These are phyloP conservation scores for Talpa occidentalis DNA, from an alignment of 2,113 vertebrate genomes.

Conservation along the genomic window DNA sequence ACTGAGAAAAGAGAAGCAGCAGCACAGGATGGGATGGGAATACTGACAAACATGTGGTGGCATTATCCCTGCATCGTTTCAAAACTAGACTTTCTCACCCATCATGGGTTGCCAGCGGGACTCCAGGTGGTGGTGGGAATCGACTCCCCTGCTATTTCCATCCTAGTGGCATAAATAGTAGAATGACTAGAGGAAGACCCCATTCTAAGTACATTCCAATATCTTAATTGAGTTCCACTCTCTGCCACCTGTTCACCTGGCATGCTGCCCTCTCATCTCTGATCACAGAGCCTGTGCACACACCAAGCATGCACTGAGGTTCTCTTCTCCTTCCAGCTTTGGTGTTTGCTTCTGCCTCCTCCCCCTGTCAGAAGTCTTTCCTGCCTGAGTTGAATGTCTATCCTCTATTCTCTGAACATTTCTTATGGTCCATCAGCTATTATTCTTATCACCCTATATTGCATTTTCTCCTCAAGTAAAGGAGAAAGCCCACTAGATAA, in stretches of 20 bases:
- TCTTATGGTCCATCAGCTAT: background rate
- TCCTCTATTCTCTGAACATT: background rate
- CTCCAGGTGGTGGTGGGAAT: background rate
- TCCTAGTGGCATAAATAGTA: background rate
- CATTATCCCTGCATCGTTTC: background rate
- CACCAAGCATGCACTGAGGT: rapidly evolving
- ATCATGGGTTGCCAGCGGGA: background rate
- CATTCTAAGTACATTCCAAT: background rate
- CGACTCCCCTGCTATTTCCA: background rate
- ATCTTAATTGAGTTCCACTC: no score
- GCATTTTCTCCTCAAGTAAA: background rate
- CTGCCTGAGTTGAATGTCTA: background rate
- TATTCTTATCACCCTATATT: background rate
- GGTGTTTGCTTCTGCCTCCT: background rate
- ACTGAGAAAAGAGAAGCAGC: background rate
- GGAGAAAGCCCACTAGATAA: background rate
- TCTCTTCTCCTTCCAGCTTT: background rate
- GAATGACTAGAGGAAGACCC: background rate
- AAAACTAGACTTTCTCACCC: background rate
- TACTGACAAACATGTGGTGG: background rate
- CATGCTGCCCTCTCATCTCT: no score
- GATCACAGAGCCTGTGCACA: background rate
- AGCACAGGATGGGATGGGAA: background rate
- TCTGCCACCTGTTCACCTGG: no score
- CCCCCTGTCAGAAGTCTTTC: background rate